These are phyloP conservation scores for Yponomeuta cagnagella DNA, from an alignment of 2,888 invertebrate genomes.

Conservation along the genomic window DNA sequence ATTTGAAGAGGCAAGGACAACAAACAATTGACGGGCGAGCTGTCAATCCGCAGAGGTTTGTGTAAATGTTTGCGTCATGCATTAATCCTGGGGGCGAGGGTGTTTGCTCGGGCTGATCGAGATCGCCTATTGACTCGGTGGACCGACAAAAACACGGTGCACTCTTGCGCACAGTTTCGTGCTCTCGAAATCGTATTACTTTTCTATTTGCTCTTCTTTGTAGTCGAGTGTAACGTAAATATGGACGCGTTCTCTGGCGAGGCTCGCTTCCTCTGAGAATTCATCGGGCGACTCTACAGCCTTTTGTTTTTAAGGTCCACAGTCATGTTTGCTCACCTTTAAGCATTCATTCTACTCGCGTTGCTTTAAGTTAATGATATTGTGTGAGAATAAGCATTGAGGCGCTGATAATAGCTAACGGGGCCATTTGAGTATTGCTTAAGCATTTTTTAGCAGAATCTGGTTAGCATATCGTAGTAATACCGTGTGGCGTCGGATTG, in stretches of 20 bases:
- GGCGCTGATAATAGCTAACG: no score
- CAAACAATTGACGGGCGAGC: constrained; percentile 74
- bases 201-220: constrained; percentile 72
- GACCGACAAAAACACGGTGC: constrained; percentile 25
- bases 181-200: constrained; percentile 70
- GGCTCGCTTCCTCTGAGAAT: constrained; percentile 64
- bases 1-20: constrained; percentile 72
- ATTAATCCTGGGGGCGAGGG: constrained; percentile 67
- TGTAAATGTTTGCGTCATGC: constrained; percentile 73
- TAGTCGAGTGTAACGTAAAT: constrained; percentile 74
- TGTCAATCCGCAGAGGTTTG: constrained; percentile 73
- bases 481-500: no score
- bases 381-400: constrained; percentile 11
- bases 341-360: constrained; percentile 5
- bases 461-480: no score
- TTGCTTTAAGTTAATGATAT: constrained; percentile 4
- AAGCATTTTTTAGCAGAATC: no score
- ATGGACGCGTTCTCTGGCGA: constrained; percentile 65
- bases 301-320: constrained; percentile 27
- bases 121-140: constrained; percentile 63
- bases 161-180: constrained; percentile 35
- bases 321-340: constrained; percentile 11
- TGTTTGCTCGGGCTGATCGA: constrained; percentile 55
- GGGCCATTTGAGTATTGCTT: no score
- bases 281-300: constrained; percentile 35